Evolutionary conservation across 1,140 invertebrate genomes (phyloP), one percentile per base, ranked within the genome.

Genomic region (Mycetomoellerius zeteki): DNA sequence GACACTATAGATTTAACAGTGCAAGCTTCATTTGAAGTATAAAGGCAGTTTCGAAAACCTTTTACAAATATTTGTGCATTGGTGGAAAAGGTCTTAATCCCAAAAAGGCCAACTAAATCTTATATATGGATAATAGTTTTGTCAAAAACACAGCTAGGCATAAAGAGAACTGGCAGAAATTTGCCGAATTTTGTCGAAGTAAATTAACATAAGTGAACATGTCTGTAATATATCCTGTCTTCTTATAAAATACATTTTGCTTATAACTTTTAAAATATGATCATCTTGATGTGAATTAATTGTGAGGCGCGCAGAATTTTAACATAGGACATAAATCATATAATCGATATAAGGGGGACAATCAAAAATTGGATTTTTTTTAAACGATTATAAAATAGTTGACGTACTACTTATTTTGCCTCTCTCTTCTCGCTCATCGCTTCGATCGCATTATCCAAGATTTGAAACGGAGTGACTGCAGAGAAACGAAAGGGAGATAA

Each of bases 281-380:
- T 47, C 21, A 21, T 52, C 14, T 54, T 71, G 67, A 89, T 75
- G 73, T 50, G 62, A 86, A 89, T 86, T 89, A 89, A 82, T 89
- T 50, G 62, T 62, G 27, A n/a, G 21, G 14, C 30, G 33, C 16
- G 16, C 12, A 30, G 10, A 56, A 71, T 58, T 69, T 27, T 72
- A 82, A 72, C 43, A 30, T 14, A 50, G n/a, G 21, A 84, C 3
- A 24, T 75, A 75, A 75, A 75, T 75, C 69, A 62, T 10, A 24
- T 7, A 43, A 50, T 50, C 37, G 37, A 27, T 69, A 69, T 69
- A 69, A 69, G 50, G 6, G 10, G 10, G 19, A 73, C 30, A 24
- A 47, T 75, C 43, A 27, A 84, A 73, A 84, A 75, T 73, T 84
- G 69, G 37, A 84, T 84, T 84, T 84, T 21, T 75, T 72, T 50